Evolutionary conservation across 2,888 invertebrate species (phyloP), one percentile per base, ranked within the genome.

Genomic region (Lymantria dispar): DNA sequence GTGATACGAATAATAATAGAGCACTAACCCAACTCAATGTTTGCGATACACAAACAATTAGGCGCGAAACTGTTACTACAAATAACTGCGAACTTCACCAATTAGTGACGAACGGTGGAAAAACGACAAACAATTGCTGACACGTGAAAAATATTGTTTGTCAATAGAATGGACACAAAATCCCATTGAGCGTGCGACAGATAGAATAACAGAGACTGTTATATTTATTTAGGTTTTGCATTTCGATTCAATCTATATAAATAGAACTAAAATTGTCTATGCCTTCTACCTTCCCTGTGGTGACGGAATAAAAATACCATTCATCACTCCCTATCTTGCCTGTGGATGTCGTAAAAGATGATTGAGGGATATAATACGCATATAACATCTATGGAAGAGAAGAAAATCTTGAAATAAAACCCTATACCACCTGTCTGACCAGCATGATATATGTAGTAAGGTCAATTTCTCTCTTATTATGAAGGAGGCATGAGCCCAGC

Each of bases 1-100:
- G 66, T 63, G 65, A 38, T 33, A 11, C 3, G 64, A 61, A 63
- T 64, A 56, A 54, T 56, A 43, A 38, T 30, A 22, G 11, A 44
- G 56, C 58, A 58, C 52, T 66, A 58, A 41, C 43, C 31, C 14
- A 36, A 13, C 9, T 44, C 54, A 61, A 57, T 65, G 58, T 54
- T 36, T 9, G 36, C 36, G 11, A 38, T 38, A 38, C n/a, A n/a
- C 38, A 10, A 38, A n/a, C 12, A 12, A 58, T 47, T 50, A 45
- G 45, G 47, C 37, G 50, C 40, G 42, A 36, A 40, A 36, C 49
- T 41, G 36, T 54, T 51, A 41, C 51, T 50, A 45, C 43, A 42
- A 49, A 55, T 53, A 49, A 55, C 46, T 54, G 37, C 42, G 44
- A 15, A 22, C 33, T 41, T 37, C 51, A 42, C 47, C 54, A 48